Conservation (phyloP, 2,888 invertebrate genomes). For the Athalia cordata region DNA sequence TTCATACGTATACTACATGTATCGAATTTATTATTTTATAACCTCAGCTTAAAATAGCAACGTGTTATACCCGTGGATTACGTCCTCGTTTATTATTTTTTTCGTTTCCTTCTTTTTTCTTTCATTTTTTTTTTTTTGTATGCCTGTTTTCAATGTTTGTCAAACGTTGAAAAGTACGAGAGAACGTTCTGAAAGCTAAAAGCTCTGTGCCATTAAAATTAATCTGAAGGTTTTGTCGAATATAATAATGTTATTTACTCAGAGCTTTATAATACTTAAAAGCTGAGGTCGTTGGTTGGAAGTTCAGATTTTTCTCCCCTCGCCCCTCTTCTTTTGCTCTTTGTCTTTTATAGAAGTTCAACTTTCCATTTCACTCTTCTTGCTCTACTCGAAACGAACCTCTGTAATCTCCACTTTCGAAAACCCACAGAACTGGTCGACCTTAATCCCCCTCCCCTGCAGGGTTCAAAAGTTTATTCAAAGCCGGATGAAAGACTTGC, state of each 20-base stretch:
- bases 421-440: too few relatives aligned
- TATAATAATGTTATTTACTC: constrained; percentile 1
- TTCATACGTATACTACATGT: background rate
- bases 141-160: background rate
- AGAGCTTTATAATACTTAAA: too few relatives aligned
- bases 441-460: too few relatives aligned
- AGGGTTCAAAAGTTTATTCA: too few relatives aligned
- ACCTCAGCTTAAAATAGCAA: background rate
- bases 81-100: background rate
- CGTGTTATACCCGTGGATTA: constrained; percentile 6
- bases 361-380: too few relatives aligned
- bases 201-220: constrained; percentile 21
- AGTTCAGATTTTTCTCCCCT: too few relatives aligned
- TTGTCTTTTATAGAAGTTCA: background rate
- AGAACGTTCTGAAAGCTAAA: background rate
- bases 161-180: background rate
- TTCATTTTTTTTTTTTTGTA: too few relatives aligned
- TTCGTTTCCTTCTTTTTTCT: too few relatives aligned
- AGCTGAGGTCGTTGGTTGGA: too few relatives aligned
- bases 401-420: too few relatives aligned
- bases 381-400: too few relatives aligned
- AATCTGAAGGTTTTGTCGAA: constrained; percentile 11
- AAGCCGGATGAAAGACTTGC: too few relatives aligned
- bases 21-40: background rate
- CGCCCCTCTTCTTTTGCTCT: background rate